These are phyloP conservation scores for Urocitellus parryii DNA, from an alignment of 2,113 vertebrate genomes.

Conservation along the genomic window DNA sequence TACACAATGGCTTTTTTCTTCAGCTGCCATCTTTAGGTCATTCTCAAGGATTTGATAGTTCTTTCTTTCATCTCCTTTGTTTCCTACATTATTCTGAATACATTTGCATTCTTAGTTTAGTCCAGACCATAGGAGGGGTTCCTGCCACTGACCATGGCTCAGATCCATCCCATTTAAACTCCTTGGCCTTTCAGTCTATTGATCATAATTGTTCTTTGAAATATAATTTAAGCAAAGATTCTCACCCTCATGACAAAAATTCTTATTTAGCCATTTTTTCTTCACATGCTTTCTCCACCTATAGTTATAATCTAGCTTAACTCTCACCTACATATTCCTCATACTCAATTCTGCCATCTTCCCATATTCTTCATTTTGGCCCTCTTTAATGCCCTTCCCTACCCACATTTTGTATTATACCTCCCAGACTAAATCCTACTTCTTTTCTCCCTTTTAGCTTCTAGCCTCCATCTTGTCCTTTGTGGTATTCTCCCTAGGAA, in stretches of 20 bases:
- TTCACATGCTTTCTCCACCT: neutral
- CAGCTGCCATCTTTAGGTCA: neutral
- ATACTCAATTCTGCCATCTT: neutral
- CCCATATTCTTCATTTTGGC: neutral
- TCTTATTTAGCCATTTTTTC: neutral
- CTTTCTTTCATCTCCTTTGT: neutral
- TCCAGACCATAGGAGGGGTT: neutral
- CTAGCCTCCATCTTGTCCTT: neutral
- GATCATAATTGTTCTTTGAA: neutral
- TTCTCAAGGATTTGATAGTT: neutral
- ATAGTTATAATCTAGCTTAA: constrained; percentile 39
- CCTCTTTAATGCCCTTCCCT: constrained; percentile 40
- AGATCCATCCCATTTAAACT: neutral
- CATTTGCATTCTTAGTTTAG: neutral
- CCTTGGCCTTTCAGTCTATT: neutral
- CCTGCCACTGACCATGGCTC: neutral
- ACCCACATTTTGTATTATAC: neutral
- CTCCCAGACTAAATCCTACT: neutral
- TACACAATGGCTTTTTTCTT: neutral
- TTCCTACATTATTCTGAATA: neutral
- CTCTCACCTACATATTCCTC: neutral
- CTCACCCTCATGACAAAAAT: neutral
- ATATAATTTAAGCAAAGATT: neutral
- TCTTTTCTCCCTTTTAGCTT: neutral
- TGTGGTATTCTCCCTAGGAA: neutral